Percentiles rank a stretch among this genome's conserved stretches.
Evolutionary conservation across 23 tunicate species (phyloP).

Genomic region (Styela clava): DNA sequence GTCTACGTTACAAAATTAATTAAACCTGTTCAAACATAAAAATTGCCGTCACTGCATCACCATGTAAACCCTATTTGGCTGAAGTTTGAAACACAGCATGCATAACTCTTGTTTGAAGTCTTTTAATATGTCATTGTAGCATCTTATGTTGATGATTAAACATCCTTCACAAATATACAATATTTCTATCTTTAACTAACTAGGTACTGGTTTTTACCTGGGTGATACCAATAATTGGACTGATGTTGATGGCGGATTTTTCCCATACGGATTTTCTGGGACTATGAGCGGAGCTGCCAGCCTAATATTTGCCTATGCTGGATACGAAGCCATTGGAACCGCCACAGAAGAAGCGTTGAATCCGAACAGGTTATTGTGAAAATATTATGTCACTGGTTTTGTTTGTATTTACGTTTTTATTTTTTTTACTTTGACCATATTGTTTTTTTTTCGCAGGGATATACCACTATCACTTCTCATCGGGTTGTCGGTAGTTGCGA

Average conservation of each 20-base stretch:
- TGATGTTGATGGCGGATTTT: constrained; percentile 60
- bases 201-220: constrained; percentile 58
- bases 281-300: constrained; percentile 59
- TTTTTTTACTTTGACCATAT: too few species aligned
- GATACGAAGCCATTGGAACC: constrained; percentile 74
- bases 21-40: too few species aligned
- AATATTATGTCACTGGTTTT: neutral
- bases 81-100: too few species aligned
- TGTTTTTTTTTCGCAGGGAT: constrained; percentile 37
- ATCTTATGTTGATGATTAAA: too few species aligned
- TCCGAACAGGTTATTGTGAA: constrained; percentile 49
- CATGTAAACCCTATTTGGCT: too few species aligned
- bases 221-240: constrained; percentile 68
- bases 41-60: too few species aligned
- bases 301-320: constrained; percentile 60
- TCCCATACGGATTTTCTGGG: constrained; percentile 71
- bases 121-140: too few species aligned
- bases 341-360: constrained; percentile 84
- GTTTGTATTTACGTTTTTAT: neutral
- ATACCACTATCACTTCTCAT: constrained; percentile 71
- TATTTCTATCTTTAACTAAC: neutral
- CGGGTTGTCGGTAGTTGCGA: constrained; percentile 42
- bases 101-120: too few species aligned
- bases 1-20: too few species aligned
- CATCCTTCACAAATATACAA: neutral